Evolutionary conservation across 2,113 vertebrate species (phyloP).

Genomic region (Lynx canadensis): DNA sequence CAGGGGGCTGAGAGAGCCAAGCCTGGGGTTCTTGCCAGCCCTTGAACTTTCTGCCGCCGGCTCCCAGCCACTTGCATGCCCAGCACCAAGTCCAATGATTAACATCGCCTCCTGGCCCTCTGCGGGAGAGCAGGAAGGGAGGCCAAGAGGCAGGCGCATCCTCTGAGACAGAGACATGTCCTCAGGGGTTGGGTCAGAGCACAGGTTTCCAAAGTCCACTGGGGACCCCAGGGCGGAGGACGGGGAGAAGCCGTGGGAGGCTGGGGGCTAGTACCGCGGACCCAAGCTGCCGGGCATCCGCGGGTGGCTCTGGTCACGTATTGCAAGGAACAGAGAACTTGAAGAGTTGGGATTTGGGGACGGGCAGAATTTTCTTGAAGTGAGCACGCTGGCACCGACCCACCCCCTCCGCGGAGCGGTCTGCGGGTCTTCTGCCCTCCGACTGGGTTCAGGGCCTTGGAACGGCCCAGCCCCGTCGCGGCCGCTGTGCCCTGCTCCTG

Average conservation of each 20-base stretch:
- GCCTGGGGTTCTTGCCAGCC: neutral
- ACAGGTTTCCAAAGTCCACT: neutral
- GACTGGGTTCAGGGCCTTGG: neutral
- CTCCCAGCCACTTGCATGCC: accelerated
- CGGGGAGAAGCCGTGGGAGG: too few relatives aligned
- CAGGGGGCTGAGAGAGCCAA: neutral
- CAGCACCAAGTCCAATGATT: neutral
- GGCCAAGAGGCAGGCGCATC: neutral
- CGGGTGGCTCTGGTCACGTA: neutral
- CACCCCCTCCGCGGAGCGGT: neutral
- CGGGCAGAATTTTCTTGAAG: neutral
- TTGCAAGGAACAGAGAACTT: neutral
- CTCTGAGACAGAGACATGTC: neutral
- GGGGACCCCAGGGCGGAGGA: neutral
- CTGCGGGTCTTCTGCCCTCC: neutral
- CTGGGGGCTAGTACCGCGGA: neutral
- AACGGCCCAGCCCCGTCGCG: neutral
- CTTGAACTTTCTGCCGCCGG: neutral
- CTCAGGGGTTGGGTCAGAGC: neutral
- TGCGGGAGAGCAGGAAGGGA: accelerated
- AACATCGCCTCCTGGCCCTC: neutral
- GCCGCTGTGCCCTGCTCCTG: neutral
- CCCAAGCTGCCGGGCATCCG: accelerated
- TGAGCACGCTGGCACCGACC: neutral
- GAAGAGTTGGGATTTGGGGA: neutral